phyloP scores from a whole-genome alignment of 2,797 vertebrate species.

The Chaunax sp. region DNA sequence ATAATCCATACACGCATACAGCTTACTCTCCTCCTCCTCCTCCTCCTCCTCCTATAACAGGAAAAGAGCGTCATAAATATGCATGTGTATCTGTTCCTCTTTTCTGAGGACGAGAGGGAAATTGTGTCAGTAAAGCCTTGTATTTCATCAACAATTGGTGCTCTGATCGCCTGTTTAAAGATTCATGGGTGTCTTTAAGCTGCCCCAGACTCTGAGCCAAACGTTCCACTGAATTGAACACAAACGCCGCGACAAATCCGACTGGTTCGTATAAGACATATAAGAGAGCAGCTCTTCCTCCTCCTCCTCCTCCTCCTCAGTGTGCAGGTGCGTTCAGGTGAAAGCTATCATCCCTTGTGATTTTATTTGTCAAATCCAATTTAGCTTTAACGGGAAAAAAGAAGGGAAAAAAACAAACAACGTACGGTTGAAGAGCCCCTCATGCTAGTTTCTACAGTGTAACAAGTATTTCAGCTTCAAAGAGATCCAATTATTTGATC shows the following conservation, averaged over 20 bases:
- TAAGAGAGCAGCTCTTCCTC: conserved; percentile 15
- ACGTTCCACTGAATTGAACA: conserved; percentile 54
- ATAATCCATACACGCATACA: conserved; percentile 36
- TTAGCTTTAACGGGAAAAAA: not conserved
- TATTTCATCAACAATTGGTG: conserved; percentile 65
- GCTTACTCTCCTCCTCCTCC: conserved; percentile 9
- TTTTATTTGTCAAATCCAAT: conserved; percentile 23
- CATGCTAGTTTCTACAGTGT: not conserved
- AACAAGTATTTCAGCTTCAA: not conserved
- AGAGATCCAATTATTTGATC: not conserved
- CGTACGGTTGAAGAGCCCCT: not conserved
- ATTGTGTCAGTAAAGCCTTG: conserved; percentile 63
- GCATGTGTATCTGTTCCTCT: conserved; percentile 54
- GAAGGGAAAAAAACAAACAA: not conserved
- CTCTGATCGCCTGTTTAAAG: conserved; percentile 63
- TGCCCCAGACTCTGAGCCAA: conserved; percentile 42
- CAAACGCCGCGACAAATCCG: conserved; percentile 1
- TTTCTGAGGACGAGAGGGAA: conserved; percentile 40
- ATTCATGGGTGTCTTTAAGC: conserved; percentile 68
- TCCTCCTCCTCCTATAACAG: conserved; percentile 31
- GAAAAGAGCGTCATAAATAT: conserved; percentile 59
- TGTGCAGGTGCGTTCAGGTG: conserved; percentile 25
- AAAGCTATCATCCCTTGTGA: conserved; percentile 30
- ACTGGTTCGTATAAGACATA: conserved; percentile 31
- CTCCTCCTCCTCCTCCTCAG: not conserved